A percentile compares a stretch with the other conserved stretches of the same genome.
These are phyloP conservation scores for Nematolebias whitei DNA, from an alignment of 2,113 vertebrate species.

Conservation along the genomic window DNA sequence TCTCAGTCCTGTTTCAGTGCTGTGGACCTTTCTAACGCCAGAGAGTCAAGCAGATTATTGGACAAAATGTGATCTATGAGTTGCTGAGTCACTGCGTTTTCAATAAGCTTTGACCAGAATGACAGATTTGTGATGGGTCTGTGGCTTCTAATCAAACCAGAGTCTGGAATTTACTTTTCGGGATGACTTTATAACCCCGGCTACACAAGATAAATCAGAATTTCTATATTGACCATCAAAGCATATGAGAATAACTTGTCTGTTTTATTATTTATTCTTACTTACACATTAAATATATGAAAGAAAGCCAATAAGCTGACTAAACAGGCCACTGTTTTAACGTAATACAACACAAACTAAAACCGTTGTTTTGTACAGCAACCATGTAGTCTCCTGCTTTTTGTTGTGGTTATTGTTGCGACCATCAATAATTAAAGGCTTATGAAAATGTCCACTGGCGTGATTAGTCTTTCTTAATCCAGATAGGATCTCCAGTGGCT, in stretches of 20 bases:
- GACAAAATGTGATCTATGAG: neutral
- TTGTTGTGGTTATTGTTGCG: conserved; percentile 13
- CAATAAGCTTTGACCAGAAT: neutral
- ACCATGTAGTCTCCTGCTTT: neutral
- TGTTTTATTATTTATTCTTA: neutral
- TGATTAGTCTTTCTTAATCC: conserved; percentile 11
- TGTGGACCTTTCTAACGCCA: neutral
- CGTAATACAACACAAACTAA: neutral
- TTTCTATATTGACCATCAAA: neutral
- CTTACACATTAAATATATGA: too few relatives aligned
- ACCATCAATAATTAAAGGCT: conserved; percentile 40
- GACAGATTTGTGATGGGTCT: neutral
- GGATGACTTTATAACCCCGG: neutral
- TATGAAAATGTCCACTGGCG: conserved; percentile 34
- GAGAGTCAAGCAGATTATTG: neutral
- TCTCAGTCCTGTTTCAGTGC: neutral
- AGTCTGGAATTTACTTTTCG: too few relatives aligned
- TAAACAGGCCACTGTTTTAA: neutral
- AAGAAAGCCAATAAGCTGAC: too few relatives aligned
- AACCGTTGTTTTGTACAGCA: neutral
- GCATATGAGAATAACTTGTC: neutral
- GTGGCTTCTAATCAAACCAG: neutral
- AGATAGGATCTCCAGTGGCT: conserved; percentile 23
- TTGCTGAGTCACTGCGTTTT: neutral
- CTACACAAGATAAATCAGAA: neutral